A percentile compares a stretch with the other conserved stretches of the same genome.
Evolutionary conservation across 2,888 invertebrate species (phyloP).

Genomic region (Phasia obesa): DNA sequence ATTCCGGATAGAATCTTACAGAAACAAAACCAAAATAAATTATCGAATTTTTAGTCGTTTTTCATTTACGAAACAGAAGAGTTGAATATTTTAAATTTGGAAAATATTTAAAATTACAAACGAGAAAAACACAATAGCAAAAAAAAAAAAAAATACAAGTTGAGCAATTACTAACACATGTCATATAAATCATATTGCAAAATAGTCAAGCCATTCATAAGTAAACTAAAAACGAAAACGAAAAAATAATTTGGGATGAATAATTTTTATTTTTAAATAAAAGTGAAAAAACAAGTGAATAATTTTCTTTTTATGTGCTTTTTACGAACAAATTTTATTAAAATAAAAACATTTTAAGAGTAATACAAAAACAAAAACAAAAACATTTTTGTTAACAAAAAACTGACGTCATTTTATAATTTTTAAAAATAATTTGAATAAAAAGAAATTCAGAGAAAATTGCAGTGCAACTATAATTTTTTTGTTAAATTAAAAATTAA

Average conservation of each 20-base stretch:
- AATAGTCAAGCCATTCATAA: constrained; percentile 6
- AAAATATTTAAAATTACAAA: not conserved
- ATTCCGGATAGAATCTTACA: not conserved
- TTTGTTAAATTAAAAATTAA: not conserved
- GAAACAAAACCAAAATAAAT: constrained; percentile 45
- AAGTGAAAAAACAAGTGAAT: constrained; percentile 38
- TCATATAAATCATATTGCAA: not conserved
- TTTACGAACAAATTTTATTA: not conserved
- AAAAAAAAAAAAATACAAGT: not conserved
- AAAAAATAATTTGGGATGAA: not conserved
- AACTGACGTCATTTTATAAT: constrained; percentile 54
- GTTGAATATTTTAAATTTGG: constrained; percentile 52
- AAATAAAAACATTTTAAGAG: not conserved
- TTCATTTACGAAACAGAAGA: constrained; percentile 74
- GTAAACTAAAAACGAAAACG: not conserved
- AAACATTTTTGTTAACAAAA: constrained; percentile 17
- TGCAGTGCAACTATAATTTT: not conserved
- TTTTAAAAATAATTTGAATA: not conserved
- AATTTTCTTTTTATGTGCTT: constrained; percentile 7
- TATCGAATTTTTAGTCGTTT: constrained; percentile 75
- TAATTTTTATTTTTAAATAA: not conserved
- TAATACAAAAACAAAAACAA: not conserved
- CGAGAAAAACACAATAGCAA: not conserved
- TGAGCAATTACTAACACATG: not conserved
- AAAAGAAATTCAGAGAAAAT: not conserved